Evolutionary conservation across 2,113 vertebrate species (phyloP).

Genomic region (Corythornis cristatus): DNA sequence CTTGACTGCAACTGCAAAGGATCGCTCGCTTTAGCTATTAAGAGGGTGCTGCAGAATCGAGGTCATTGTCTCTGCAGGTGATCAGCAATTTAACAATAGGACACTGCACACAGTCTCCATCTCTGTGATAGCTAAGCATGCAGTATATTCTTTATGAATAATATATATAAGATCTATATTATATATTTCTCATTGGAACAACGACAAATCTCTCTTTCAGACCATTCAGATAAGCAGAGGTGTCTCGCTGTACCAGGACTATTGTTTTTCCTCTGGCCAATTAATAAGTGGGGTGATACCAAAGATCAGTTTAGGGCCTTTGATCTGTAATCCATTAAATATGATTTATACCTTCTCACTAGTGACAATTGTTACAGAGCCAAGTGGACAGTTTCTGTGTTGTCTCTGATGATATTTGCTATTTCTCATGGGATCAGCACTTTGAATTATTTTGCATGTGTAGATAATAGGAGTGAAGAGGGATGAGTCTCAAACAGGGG

Average conservation of each 20-base stretch:
- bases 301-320: background rate
- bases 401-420: background rate
- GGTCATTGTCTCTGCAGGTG: constrained; percentile 48
- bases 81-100: background rate
- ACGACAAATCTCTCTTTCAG: background rate
- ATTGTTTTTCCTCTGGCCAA: background rate
- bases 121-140: background rate
- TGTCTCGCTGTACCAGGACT: background rate
- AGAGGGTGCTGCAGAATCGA: background rate
- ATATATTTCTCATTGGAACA: background rate
- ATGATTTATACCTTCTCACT: background rate
- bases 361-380: background rate
- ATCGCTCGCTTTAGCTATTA: background rate
- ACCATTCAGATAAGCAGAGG: background rate
- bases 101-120: background rate
- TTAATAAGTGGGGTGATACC: background rate
- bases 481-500: background rate
- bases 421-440: background rate
- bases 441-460: background rate
- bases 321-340: constrained; percentile 29
- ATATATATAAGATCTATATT: no score
- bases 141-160: background rate
- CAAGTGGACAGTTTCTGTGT: background rate
- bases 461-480: background rate
- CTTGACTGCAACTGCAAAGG: background rate